Evolutionary conservation across 30 jellyfish, hydroid and myxozoan species (phyloP).

Genomic region (Cassiopea xamachana): DNA sequence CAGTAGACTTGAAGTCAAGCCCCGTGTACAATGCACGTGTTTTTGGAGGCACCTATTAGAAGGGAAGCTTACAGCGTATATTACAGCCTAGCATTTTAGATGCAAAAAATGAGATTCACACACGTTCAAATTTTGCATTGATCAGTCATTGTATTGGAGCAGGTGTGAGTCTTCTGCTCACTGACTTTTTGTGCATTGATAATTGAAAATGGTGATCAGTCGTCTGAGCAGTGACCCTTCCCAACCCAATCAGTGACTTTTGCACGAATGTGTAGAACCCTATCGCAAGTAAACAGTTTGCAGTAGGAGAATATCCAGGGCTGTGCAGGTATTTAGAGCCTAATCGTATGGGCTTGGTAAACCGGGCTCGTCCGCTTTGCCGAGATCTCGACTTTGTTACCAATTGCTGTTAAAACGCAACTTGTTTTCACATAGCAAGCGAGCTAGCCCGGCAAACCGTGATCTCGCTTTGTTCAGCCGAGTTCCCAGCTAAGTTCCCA

Average conservation of each 20-base stretch:
- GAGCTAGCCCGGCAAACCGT: no score
- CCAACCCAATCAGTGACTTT: conserved; percentile 24
- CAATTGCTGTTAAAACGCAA: neutral
- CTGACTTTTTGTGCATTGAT: neutral
- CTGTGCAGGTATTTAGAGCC: neutral
- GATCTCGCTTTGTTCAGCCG: no score
- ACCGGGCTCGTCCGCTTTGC: neutral
- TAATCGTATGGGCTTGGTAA: neutral
- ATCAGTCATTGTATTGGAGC: neutral
- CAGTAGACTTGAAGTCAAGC: no score
- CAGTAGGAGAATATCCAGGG: neutral
- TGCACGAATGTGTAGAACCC: conserved; percentile 48
- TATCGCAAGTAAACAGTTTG: neutral
- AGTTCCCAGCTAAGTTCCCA: no score
- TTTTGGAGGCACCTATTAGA: no score
- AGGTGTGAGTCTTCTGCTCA: neutral
- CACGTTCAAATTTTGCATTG: no score
- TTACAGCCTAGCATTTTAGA: no score
- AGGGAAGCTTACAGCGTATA: no score
- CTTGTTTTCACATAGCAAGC: no score
- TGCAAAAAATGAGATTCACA: no score
- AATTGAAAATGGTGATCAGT: neutral
- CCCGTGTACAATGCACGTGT: no score
- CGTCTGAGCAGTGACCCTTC: conserved; percentile 29
- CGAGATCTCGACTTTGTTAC: neutral